Base-by-base conservation (phyloP, 1,140 invertebrate genomes). In the Scylla paramamosain region DNA sequence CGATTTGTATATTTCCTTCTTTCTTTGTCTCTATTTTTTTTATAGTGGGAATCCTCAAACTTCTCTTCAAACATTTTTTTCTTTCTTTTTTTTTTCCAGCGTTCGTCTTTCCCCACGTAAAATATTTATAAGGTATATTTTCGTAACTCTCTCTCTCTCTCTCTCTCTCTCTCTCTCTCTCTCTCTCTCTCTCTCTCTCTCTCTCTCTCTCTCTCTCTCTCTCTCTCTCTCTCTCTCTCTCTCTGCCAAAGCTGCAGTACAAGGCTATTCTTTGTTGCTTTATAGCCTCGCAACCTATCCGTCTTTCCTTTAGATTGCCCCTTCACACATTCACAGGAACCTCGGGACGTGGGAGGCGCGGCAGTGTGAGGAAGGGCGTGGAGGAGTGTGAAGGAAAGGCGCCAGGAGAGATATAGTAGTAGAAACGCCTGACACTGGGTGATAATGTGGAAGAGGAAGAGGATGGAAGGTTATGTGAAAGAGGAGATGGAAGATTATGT, bases 141-240 rank as follows among this genome's bases (percentile, higher is more conserved):
- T 77, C 67, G 12, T n/a, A 7, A 7, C 20, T 77, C 20, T 59
- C 52, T 59, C 52, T 59, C 16, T 20, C 16, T 59, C 16, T 20
- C 52, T 20, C 52, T 59, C 52, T 59, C 16, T 14, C 16, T 59
- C 16, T 59, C 52, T 59, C 52, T 59, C 52, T 59, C 52, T 59
- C 52, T 59, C 52, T 59, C 52, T 59, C 52, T 59, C 52, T 59
- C 52, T 59, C 52, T 59, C 52, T 20, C 16, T 20, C 16, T 59
- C 52, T 59, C 52, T 59, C 52, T 59, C 52, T 59, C 52, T 59
- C 67, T 77, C 67, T 77, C 67, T 77, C 67, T n/a, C 67, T n/a
- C n/a, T n/a, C 25, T n/a, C 67, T 77, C n/a, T n/a, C 67, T 59
- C 67, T 77, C 67, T 77, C 67, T 77, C 67, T 77, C 67, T 77